Conservation (phyloP, 2,797 vertebrate genomes). For the Phylloscopus collybita region DNA sequence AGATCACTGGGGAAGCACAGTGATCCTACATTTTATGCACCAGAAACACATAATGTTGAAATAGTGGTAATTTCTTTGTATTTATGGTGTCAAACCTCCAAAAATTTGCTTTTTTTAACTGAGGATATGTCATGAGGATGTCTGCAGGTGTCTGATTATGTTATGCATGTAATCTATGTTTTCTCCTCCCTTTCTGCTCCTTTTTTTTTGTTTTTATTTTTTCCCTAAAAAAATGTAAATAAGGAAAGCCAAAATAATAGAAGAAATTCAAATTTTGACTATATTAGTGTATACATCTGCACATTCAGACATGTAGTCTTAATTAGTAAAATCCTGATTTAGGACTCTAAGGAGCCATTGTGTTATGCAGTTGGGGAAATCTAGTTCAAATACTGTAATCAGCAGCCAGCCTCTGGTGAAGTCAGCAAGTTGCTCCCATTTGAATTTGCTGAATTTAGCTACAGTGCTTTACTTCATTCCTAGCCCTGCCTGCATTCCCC, state of each 20-base stretch:
- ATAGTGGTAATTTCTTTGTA: not conserved
- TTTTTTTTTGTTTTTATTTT: not conserved
- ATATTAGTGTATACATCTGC: not conserved
- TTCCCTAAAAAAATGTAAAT: not conserved
- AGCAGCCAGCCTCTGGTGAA: constrained; percentile 1
- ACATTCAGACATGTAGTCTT: not conserved
- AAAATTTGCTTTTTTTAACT: not conserved
- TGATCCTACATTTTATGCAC: not conserved
- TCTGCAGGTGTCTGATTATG: not conserved
- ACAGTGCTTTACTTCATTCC: not conserved
- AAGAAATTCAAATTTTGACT: not conserved
- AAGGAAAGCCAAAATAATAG: not conserved
- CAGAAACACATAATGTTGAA: not conserved
- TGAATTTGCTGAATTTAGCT: constrained; percentile 40
- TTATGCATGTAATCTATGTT: not conserved
- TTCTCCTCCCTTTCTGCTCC: not conserved
- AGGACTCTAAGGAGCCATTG: constrained; percentile 2
- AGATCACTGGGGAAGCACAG: not conserved
- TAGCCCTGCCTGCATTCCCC: not conserved
- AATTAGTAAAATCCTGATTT: constrained; percentile 39
- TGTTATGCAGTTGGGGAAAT: not conserved
- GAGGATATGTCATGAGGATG: not conserved
- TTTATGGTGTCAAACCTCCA: not conserved
- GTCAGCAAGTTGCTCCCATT: constrained; percentile 10
- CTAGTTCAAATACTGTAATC: constrained; percentile 27